Base-by-base conservation (phyloP, 2,888 invertebrate species). In the Leucania comma region DNA sequence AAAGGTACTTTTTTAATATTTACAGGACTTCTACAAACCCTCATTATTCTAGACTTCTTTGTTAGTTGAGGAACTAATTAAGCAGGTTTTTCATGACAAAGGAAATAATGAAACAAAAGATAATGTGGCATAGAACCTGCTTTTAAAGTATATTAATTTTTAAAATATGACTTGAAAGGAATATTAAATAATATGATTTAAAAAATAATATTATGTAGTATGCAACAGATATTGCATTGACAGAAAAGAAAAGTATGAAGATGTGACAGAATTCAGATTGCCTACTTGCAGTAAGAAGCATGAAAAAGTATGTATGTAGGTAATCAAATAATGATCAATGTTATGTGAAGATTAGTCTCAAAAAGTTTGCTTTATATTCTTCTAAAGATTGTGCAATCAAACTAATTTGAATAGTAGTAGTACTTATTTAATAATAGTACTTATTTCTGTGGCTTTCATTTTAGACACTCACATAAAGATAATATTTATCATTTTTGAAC, bases 51-150 rank as follows among this genome's bases (percentile, higher is more conserved):
- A 57, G 3, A 35, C 35, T 57, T 22, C 57, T 57, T 57, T 48
- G 46, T 48, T 57, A 35, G 57, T 22, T 6, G 6, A 8, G 0
- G 20, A 10, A 54, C 29, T 54, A n/a, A 10, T 42, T 42, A 42
- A 14, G 22, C 12, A 57, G 14, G 14, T 35, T 57, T 57, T 57
- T 35, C 22, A 57, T 35, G 22, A 57, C 57, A 57, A 57, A 57
- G 35, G 22, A 57, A 35, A 35, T 57, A 32, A 22, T 35, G 35
- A 22, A 57, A 57, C 57, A 57, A 57, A 57, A 35, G 57, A 57
- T 29, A 10, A n/a, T 20, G 17, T 26, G 9, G 26, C 8, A 53
- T 9, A 10, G n/a, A 17, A 26, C 9, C 10, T 4, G 29, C 29
- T 9, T 54, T 29, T 53, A 0, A 29, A 29, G 10, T 9, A 26